phyloP scores from a whole-genome alignment of 2,888 invertebrate species.

The Leptinotarsa tumamoca region DNA sequence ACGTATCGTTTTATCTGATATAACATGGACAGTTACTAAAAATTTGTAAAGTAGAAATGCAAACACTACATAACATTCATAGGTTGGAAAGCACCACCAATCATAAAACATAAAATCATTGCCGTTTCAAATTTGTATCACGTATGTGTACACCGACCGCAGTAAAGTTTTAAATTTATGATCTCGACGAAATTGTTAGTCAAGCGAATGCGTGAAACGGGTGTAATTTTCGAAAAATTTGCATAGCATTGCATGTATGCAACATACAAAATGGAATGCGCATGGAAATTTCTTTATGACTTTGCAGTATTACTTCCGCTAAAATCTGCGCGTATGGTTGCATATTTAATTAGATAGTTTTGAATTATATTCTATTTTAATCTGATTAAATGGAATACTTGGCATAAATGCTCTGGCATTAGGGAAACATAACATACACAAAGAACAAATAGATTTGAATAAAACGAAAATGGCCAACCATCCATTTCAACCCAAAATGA shows the following conservation, averaged over 20 bases:
- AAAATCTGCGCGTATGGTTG: conserved; percentile 3
- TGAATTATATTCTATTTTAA: not conserved
- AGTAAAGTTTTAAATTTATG: conserved; percentile 20
- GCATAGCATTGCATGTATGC: conserved; percentile 14
- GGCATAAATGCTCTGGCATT: no score
- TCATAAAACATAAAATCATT: not conserved
- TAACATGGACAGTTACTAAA: no score
- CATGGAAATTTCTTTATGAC: conserved; percentile 20
- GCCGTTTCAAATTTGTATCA: conserved; percentile 5
- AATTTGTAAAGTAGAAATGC: no score
- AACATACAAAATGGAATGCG: conserved; percentile 7
- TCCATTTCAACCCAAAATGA: no score
- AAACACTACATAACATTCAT: not conserved
- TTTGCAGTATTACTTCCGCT: conserved; percentile 1
- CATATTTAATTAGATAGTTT: not conserved
- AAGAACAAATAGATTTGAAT: no score
- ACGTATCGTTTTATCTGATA: no score
- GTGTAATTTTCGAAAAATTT: conserved; percentile 19
- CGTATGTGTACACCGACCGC: conserved; percentile 9
- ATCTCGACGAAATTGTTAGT: conserved; percentile 19
- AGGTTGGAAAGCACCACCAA: not conserved
- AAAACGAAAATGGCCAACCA: no score
- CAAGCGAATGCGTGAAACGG: conserved; percentile 18
- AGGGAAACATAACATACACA: no score
- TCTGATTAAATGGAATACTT: not conserved